Conservation (phyloP, 1,140 invertebrate genomes). For the Solen grandis region DNA sequence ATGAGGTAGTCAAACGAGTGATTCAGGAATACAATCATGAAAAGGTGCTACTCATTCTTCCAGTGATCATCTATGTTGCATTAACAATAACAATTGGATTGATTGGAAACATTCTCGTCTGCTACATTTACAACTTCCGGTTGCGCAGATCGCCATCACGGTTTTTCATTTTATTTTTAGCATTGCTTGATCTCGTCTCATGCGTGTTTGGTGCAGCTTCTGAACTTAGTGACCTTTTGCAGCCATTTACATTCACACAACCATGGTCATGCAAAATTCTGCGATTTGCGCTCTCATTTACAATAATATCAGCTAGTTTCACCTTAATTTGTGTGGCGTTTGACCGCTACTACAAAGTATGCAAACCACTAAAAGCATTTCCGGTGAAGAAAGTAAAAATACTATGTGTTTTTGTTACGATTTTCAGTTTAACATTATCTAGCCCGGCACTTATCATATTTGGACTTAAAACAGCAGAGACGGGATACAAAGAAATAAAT, state of each 20-base stretch:
- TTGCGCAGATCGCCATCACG: slow-evolving; percentile 61
- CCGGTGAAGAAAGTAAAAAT: slow-evolving; percentile 59
- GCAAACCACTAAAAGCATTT: slow-evolving; percentile 65
- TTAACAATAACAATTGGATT: slow-evolving; percentile 57
- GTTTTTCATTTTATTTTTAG: slow-evolving; percentile 66
- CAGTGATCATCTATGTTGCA: slow-evolving; percentile 61
- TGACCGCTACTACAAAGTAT: slow-evolving; percentile 68
- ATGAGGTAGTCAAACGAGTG: no score
- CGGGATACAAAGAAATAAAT: slow-evolving; percentile 29
- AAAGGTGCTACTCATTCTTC: slow-evolving; percentile 60
- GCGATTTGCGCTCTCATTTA: slow-evolving; percentile 58
- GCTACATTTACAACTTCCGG: slow-evolving; percentile 60
- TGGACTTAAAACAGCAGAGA: slow-evolving; percentile 59
- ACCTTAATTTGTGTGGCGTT: slow-evolving; percentile 65
- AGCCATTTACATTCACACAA: slow-evolving; percentile 58
- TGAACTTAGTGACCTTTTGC: slow-evolving; percentile 61
- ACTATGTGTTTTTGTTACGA: slow-evolving; percentile 50
- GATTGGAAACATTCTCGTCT: slow-evolving; percentile 63
- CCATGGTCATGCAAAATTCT: slow-evolving; percentile 63
- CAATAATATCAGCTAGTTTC: slow-evolving; percentile 62
- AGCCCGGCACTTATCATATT: slow-evolving; percentile 63
- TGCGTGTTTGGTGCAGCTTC: slow-evolving; percentile 62
- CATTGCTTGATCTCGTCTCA: slow-evolving; percentile 62
- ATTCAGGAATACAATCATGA: slow-evolving; percentile 48
- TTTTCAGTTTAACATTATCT: slow-evolving; percentile 55